Percentiles rank a stretch among this genome's conserved stretches.
These are phyloP conservation scores for Nomada ferruginata DNA, from an alignment of 2,888 invertebrate species.

Conservation along the genomic window DNA sequence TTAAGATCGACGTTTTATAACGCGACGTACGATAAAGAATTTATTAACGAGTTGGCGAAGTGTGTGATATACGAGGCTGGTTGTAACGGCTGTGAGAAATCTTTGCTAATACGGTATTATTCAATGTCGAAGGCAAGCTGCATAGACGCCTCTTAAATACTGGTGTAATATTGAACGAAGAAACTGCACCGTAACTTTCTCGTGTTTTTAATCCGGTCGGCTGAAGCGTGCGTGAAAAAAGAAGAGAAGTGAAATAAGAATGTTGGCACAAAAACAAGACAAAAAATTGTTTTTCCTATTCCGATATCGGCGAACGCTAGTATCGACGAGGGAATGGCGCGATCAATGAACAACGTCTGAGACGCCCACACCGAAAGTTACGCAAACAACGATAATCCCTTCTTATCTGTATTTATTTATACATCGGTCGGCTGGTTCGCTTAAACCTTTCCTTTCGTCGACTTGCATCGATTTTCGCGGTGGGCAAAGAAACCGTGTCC, in stretches of 20 bases:
- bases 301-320: conserved; percentile 28
- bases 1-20: not conserved
- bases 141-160: too few species aligned
- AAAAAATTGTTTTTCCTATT: conserved; percentile 29
- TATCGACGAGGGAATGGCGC: conserved; percentile 50
- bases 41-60: not conserved
- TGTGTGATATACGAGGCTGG: too few species aligned
- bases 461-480: conserved; percentile 33
- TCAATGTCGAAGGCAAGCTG: too few species aligned
- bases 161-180: too few species aligned
- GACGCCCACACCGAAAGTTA: conserved; percentile 74
- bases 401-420: conserved; percentile 72
- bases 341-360: conserved; percentile 68
- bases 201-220: too few species aligned
- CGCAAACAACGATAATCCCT: conserved; percentile 75
- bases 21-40: not conserved
- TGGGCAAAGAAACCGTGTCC: conserved; percentile 20
- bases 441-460: conserved; percentile 36
- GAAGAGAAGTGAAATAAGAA: not conserved
- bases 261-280: not conserved
- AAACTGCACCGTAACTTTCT: too few species aligned
- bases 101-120: too few species aligned
- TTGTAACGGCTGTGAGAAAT: not conserved
- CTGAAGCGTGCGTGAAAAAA: not conserved
- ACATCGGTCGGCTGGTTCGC: conserved; percentile 42